Percentiles rank a stretch among this genome's conserved stretches.
phyloP scores from a whole-genome alignment of 1,140 invertebrate species.

The Maniola jurtina region DNA sequence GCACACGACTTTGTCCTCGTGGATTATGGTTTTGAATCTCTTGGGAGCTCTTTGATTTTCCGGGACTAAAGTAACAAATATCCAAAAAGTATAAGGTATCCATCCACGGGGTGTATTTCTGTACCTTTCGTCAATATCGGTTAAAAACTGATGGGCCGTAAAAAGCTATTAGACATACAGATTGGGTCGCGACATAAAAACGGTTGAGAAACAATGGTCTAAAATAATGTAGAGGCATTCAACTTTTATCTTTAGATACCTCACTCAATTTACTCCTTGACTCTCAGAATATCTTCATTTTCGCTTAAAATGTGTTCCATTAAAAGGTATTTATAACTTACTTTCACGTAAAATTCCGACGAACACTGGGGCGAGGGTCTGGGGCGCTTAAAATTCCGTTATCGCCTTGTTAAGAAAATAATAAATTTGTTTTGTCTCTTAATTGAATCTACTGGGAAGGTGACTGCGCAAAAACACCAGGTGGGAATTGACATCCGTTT shows the following conservation, averaged over 20 bases:
- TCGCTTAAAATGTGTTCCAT: conserved; percentile 1
- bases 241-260: not conserved
- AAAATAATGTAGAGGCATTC: too few relatives aligned
- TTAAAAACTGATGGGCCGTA: too few relatives aligned
- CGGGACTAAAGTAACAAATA: too few relatives aligned
- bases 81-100: too few relatives aligned
- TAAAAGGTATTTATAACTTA: conserved; percentile 4
- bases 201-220: too few relatives aligned
- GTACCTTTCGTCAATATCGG: too few relatives aligned
- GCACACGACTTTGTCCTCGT: too few relatives aligned
- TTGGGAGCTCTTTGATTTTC: too few relatives aligned
- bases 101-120: too few relatives aligned
- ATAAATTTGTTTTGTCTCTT: conserved; percentile 10
- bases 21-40: too few relatives aligned
- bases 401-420: conserved; percentile 6
- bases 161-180: too few relatives aligned
- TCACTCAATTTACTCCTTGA: not conserved
- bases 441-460: not conserved
- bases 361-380: not conserved
- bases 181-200: too few relatives aligned
- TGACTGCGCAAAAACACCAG: not conserved
- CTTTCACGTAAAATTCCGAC: not conserved
- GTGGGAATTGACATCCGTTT: not conserved
- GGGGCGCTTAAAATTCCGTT: not conserved
- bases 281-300: conserved; percentile 1